phyloP scores from a whole-genome alignment of 2,113 vertebrate genomes.

The Pelecanus crispus region DNA sequence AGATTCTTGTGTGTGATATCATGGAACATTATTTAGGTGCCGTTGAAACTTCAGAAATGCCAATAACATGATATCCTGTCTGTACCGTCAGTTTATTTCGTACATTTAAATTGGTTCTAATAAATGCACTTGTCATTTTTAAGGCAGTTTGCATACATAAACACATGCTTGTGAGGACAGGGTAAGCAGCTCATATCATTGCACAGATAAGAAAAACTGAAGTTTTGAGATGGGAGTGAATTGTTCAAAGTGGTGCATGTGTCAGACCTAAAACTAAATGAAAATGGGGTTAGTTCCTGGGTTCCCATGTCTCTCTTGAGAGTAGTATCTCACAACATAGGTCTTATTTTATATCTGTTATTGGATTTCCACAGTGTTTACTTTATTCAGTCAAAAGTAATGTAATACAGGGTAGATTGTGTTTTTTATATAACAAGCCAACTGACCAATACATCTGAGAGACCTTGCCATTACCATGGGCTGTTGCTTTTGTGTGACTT shows the following conservation, averaged over 20 bases:
- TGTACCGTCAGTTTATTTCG: background rate
- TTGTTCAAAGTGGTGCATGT: background rate
- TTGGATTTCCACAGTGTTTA: background rate
- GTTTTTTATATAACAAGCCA: background rate
- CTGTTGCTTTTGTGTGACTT: background rate
- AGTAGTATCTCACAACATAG: background rate
- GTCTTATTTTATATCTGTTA: background rate
- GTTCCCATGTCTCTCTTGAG: background rate
- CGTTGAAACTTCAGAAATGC: background rate
- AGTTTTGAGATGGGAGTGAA: background rate
- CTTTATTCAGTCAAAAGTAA: background rate
- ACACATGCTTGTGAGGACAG: rapidly evolving
- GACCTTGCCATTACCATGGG: background rate
- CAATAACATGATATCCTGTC: background rate
- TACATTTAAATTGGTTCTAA: background rate
- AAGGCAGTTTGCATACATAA: background rate
- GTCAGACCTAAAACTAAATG: background rate
- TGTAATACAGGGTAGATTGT: background rate
- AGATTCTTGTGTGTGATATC: background rate
- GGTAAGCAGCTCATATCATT: background rate
- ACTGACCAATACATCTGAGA: background rate
- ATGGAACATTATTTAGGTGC: background rate
- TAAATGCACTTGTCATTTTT: background rate
- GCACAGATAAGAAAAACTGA: background rate
- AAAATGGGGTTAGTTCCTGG: background rate